Evolutionary conservation across 2,888 invertebrate genomes (phyloP), one percentile per base, ranked within the genome.

Genomic region (Leptinotarsa haldemani): DNA sequence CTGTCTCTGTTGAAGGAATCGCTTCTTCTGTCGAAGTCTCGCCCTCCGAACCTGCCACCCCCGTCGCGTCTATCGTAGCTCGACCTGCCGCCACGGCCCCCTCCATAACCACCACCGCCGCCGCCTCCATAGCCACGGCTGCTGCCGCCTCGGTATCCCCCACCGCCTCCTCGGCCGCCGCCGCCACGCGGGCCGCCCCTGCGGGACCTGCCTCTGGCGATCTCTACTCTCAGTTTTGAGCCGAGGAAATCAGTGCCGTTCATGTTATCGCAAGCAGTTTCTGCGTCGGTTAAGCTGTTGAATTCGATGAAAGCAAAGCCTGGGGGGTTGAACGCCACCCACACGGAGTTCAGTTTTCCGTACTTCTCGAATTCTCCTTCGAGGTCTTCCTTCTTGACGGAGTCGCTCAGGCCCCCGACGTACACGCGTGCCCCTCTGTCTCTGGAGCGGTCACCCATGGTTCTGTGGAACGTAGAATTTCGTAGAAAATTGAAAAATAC

Each of bases 301-400:
- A 96, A 97, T 89, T 97, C 96, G 87, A 97, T 95, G 90, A 97
- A 97, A 79, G 96, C 97, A 89, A 97, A 97, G 85, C 97, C 96
- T 81, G 96, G 96, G 81, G 97, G 97, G 89, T 97, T 96, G 88
- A 96, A 94, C 81, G 97, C 96, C 82, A 95, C 95, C 96, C 96
- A 97, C 80, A 96, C 96, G 82, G 94, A 95, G 89, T 95, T 95
- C 82, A 97, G 90, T 90, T 96, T 96, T 82, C 97, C 97, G 88
- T 93, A 97, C 89, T 96, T 96, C 84, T 95, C 94, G 88, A 97
- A 97, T 88, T 96, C 95, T 85, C 92, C 91, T 88, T 97, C 96
- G 80, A 97, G 90, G 88, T 97, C 96, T 88, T 97, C 97, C 87
- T 96, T 96, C 89, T 95, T 96, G 87, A 96, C 93, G 86, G 93